A percentile compares a stretch with the other conserved stretches of the same genome.
These are phyloP conservation scores for Galendromus occidentalis DNA, from an alignment of 1,140 invertebrate species.

Conservation along the genomic window DNA sequence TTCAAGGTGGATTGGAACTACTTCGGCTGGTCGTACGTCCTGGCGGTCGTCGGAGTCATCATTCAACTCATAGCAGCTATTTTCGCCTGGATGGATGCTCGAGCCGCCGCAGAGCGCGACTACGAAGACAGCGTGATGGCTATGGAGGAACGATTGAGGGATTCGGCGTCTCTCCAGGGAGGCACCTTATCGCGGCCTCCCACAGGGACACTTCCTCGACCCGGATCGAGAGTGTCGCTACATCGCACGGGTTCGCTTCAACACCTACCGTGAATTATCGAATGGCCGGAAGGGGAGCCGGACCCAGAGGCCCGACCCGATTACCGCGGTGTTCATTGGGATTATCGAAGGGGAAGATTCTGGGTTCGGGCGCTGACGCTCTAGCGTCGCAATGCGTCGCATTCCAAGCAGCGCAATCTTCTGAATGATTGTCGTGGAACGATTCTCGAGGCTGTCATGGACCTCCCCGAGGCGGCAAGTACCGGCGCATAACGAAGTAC, in stretches of 20 bases:
- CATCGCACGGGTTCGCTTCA: neutral
- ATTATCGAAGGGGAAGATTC: neutral
- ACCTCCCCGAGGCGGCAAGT: too few relatives aligned
- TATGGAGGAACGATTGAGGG: neutral
- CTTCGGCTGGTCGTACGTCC: conserved; percentile 6
- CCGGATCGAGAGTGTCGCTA: neutral
- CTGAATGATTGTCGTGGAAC: too few relatives aligned
- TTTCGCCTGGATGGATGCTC: neutral
- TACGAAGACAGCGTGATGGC: conserved; percentile 8
- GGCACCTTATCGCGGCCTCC: neutral
- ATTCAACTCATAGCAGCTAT: neutral
- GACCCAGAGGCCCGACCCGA: neutral
- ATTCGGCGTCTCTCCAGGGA: neutral
- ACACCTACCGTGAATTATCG: conserved; percentile 3
- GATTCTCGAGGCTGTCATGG: too few relatives aligned
- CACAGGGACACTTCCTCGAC: neutral
- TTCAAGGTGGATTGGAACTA: conserved; percentile 8
- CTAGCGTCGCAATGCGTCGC: neutral
- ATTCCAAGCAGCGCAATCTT: too few relatives aligned
- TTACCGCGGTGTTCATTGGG: neutral
- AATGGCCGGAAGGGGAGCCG: neutral
- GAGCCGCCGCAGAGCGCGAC: neutral
- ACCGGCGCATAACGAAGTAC: too few relatives aligned
- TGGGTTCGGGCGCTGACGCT: neutral
- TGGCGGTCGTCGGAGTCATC: neutral